Percentiles rank a stretch among this genome's conserved stretches.
Evolutionary conservation across 2,797 vertebrate species (phyloP).

Genomic region (Spinus pinus): DNA sequence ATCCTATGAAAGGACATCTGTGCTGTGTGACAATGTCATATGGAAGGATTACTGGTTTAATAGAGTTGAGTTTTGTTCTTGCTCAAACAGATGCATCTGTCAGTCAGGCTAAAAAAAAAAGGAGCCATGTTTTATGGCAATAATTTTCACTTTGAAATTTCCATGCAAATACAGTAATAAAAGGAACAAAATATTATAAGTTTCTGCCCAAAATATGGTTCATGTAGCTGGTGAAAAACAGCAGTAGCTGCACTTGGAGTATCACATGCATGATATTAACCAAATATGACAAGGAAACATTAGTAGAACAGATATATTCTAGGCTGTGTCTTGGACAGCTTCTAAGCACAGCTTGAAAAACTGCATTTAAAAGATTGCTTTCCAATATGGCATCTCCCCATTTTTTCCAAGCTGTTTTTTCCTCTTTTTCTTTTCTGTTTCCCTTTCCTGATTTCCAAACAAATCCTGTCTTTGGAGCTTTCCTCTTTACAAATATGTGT

Average conservation of each 20-base stretch:
- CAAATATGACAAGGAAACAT: constrained; percentile 11
- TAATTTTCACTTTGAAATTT: constrained; percentile 60
- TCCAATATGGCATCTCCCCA: constrained; percentile 29
- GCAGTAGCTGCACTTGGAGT: constrained; percentile 19
- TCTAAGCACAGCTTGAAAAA: constrained; percentile 65
- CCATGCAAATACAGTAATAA: constrained; percentile 1
- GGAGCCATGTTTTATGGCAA: not conserved
- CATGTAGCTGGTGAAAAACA: constrained; percentile 22
- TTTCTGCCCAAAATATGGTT: constrained; percentile 6
- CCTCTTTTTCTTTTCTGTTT: constrained; percentile 29
- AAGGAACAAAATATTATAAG: not conserved
- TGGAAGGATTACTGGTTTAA: constrained; percentile 57
- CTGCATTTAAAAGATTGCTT: constrained; percentile 55
- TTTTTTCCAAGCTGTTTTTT: not conserved
- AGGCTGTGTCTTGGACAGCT: constrained; percentile 59
- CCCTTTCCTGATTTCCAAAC: not conserved
- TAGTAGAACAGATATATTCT: constrained; percentile 49
- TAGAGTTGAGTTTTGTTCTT: constrained; percentile 51
- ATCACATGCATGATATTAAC: constrained; percentile 22
- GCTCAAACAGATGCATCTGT: constrained; percentile 44
- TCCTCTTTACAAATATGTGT: not conserved
- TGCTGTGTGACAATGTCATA: constrained; percentile 37
- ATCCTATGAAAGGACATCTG: constrained; percentile 46
- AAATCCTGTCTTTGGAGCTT: not conserved
- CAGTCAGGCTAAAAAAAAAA: not conserved